Percentiles rank a stretch among this genome's conserved stretches.
These are phyloP conservation scores for Chaetops frenatus DNA, from an alignment of 2,113 vertebrate genomes.

Conservation along the genomic window DNA sequence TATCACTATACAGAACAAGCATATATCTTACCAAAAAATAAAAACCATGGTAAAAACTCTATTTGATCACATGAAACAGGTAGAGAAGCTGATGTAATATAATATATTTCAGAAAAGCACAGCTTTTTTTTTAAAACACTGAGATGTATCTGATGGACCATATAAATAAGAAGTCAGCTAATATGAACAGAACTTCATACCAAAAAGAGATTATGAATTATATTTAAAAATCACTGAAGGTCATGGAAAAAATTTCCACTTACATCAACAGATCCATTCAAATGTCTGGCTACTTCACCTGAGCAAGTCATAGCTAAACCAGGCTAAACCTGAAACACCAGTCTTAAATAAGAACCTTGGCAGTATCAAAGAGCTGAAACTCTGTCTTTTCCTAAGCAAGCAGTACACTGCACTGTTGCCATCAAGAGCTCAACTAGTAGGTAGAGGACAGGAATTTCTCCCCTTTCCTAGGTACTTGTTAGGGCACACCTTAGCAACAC, in stretches of 20 bases:
- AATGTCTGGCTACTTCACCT: neutral
- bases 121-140: neutral
- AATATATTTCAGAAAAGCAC: neutral
- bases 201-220: neutral
- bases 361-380: neutral
- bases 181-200: neutral
- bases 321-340: neutral
- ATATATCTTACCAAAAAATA: neutral
- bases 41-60: neutral
- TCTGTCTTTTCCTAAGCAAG: neutral
- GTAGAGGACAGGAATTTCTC: rapidly evolving
- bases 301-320: neutral
- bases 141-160: neutral
- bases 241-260: neutral
- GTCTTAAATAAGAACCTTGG: neutral
- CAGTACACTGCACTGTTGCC: neutral
- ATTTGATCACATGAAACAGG: neutral
- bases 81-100: neutral
- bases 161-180: neutral
- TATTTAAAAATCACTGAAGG: neutral
- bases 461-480: neutral
- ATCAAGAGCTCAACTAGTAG: neutral
- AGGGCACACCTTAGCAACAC: neutral
- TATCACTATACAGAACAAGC: constrained; percentile 26
- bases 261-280: neutral